Evolutionary conservation across 2,113 vertebrate species (phyloP).

Genomic region (Tragulus kanchil): DNA sequence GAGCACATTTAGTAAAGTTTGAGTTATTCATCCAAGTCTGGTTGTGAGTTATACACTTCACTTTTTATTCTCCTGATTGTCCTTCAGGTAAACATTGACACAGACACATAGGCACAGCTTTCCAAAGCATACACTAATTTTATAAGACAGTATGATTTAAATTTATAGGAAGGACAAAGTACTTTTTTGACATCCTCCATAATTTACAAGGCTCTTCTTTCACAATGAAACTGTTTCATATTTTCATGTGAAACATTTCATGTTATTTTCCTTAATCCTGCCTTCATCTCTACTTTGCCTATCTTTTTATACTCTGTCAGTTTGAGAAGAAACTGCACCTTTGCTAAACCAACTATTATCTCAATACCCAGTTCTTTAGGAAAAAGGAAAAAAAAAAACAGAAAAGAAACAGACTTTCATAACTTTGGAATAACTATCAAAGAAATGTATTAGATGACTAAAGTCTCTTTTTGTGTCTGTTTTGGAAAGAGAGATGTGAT

Average conservation of each 20-base stretch:
- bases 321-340: slow-evolving; percentile 14
- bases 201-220: neutral
- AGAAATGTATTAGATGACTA: slow-evolving; percentile 24
- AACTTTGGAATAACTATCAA: neutral
- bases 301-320: neutral
- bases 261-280: neutral
- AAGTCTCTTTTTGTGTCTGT: neutral
- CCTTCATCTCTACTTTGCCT: neutral
- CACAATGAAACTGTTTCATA: neutral
- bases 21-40: slow-evolving; percentile 5
- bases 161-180: neutral
- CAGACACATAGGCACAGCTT: neutral
- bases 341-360: neutral
- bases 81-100: slow-evolving; percentile 23
- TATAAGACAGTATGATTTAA: neutral
- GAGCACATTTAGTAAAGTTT: neutral
- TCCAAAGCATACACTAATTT: neutral
- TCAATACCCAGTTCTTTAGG: slow-evolving; percentile 43
- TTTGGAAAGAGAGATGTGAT: slow-evolving; percentile 11
- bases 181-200: neutral
- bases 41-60: neutral
- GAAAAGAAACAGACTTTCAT: neutral
- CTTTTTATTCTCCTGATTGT: slow-evolving; percentile 30
- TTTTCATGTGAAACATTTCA: slow-evolving; percentile 12
- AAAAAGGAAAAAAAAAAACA: neutral